Evolutionary conservation across 1,140 invertebrate genomes (phyloP).

Genomic region (Globodera ellingtonae): DNA sequence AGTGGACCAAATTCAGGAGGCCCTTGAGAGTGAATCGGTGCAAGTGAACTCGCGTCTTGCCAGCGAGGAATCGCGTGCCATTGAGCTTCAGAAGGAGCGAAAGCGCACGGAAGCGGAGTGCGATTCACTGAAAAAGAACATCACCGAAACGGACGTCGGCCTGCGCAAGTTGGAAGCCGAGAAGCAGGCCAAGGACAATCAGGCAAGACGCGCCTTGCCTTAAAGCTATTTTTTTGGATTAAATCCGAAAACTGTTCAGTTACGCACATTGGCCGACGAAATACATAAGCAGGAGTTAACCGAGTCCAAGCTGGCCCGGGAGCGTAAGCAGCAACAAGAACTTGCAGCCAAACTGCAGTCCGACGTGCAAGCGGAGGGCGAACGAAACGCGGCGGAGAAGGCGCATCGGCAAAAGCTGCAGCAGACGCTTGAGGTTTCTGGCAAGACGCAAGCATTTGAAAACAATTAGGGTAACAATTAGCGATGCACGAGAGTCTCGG

Average conservation of each 20-base stretch:
- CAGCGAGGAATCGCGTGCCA: constrained; percentile 50
- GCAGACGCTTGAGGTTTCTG: constrained; percentile 80
- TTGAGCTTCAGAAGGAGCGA: constrained; percentile 47
- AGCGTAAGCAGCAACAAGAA: constrained; percentile 94
- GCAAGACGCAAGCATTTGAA: too few relatives aligned
- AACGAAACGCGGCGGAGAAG: constrained; percentile 97
- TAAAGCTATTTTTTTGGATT: constrained; percentile 70
- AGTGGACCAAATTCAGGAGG: constrained; percentile 11
- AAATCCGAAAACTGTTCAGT: constrained; percentile 78
- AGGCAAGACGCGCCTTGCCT: constrained; percentile 79
- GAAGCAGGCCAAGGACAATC: constrained; percentile 93
- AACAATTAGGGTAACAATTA: too few relatives aligned
- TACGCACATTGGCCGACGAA: constrained; percentile 95
- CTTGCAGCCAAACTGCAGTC: constrained; percentile 84
- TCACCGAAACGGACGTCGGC: constrained; percentile 65
- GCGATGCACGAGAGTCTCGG: too few relatives aligned
- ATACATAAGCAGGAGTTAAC: constrained; percentile 98
- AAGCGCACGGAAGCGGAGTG: constrained; percentile 57
- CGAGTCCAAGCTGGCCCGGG: constrained; percentile 98
- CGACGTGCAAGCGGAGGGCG: constrained; percentile 94
- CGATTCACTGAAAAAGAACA: constrained; percentile 57
- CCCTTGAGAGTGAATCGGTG: constrained; percentile 26
- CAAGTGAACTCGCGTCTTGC: constrained; percentile 45
- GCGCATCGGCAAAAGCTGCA: constrained; percentile 97
- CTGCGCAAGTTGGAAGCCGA: constrained; percentile 75